Evolutionary conservation across 2,888 invertebrate genomes (phyloP), one percentile per base, ranked within the genome.

Genomic region (Steinernema scapterisci): DNA sequence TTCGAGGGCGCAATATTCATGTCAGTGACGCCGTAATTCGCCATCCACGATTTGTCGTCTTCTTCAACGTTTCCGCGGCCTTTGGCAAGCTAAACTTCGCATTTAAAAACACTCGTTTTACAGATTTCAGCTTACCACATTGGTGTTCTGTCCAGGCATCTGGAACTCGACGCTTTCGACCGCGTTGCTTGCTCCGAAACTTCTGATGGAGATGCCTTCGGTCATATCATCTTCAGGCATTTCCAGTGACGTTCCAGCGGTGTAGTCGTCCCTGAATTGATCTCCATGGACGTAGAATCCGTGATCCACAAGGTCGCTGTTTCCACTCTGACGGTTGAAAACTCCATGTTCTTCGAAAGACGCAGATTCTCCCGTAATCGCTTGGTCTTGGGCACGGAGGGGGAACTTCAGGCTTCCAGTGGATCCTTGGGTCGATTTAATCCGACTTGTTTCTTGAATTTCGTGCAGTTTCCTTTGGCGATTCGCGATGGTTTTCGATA

Each of bases 11-110:
- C 83, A 31, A 85, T 75, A 2, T 73, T 73, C 5, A 85, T 84
- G 79, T 89, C 87, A 11, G 87, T 84, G n/a, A 81, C 81, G 13
- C 88, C 88, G 74, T 84, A 79, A 1, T 51, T 54, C 21, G 71
- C 23, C 27, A 19, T 70, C 82, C 76, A 79, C 48, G 73, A 79
- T 6, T 76, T 51, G 2, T 75, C 75, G 21, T 63, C 52, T 11
- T 72, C 75, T 6, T 45, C 75, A 5, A 44, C 73, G 23, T 72
- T 76, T 21, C 25, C 70, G 19, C 19, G 16, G 3, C 16, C 21
- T 19, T 51, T 48, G 11, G 31, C 48, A 5, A 72, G 46, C 38
- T 51, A 48, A 25, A 48, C 1, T 46, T 52, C 31, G n/a, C 48
- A 38, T 31, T 44, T 5, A 23, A 21, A 43, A 38, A 38, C 38